Base-by-base conservation (phyloP, 2,797 vertebrate species). In the Adelosebastes latens region DNA sequence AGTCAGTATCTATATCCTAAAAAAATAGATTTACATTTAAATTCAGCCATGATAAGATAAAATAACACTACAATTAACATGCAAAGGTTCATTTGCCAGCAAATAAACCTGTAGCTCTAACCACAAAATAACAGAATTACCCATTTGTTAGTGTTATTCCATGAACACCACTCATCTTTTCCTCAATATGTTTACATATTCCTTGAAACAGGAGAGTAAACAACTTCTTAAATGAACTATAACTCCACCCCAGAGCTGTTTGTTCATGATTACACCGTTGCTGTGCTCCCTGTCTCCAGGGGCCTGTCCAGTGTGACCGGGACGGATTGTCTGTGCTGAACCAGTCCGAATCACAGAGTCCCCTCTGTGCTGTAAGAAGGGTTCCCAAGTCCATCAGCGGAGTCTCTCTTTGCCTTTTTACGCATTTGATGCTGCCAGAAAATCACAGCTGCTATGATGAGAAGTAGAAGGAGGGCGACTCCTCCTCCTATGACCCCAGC, bases 331-430 rank as follows among this genome's bases (percentile, higher is more conserved):
- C 31, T 7, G 9, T 74, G 2, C 20, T 81, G 1, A 18, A 22
- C 5, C 63, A 1, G n/a, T 82, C 24, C 62, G 52, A 71, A 65
- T 94, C 84, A 96, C 75, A 94, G 80, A 11, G 79, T 84, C 82
- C 88, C 93, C 55, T 88, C 89, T 46, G 53, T 80, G 1, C 81
- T 94, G 87, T 88, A 96, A 20, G 95, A 95, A n/a, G 94, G 95
- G 82, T 96, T 96, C n/a, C 95, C 88, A 0, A 95, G 84, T 80
- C 93, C 95, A 31, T 94, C 83, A 2, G 11, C 31, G 0, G 90
- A 84, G 58, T 90, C 67, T 59, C 59, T 81, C 56, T 89, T 88
- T 16, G 78, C 71, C 2, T 90, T 96, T 83, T 62, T 71, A 79
- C 78, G 88, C 2, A 82, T 12, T 31, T 83, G 25, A 67, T 71